Conservation (phyloP, 2,113 vertebrate genomes). For the Lophochroa leadbeateri region DNA sequence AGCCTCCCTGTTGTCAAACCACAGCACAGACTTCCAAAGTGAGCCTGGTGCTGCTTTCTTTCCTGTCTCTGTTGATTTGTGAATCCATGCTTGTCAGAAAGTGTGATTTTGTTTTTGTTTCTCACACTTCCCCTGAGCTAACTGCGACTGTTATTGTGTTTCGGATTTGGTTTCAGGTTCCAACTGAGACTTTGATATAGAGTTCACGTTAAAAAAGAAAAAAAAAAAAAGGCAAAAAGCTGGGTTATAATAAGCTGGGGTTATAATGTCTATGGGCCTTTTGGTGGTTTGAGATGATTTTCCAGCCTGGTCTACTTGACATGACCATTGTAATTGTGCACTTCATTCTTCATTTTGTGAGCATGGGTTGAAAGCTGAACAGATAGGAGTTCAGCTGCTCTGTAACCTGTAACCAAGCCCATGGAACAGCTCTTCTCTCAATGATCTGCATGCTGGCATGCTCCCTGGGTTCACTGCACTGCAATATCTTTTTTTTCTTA, state of each 20-base stretch:
- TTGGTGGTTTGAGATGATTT: not conserved
- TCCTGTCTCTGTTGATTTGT: not conserved
- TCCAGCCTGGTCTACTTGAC: not conserved
- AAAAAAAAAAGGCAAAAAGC: accelerated
- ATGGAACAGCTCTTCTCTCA: not conserved
- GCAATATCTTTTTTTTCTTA: not conserved
- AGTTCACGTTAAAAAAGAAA: not conserved
- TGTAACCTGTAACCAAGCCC: not conserved
- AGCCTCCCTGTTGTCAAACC: not conserved
- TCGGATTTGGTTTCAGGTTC: constrained; percentile 1
- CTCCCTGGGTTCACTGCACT: not conserved
- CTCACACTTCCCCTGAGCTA: not conserved
- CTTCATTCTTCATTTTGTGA: not conserved
- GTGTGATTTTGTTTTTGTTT: constrained; percentile 1
- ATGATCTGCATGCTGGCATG: not conserved
- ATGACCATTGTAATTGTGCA: not conserved
- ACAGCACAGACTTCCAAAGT: not conserved
- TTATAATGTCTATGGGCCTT: not conserved
- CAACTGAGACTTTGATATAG: not conserved
- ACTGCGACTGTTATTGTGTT: not conserved
- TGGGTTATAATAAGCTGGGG: not conserved
- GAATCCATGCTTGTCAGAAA: not conserved
- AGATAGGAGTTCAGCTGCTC: not conserved
- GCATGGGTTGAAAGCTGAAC: not conserved
- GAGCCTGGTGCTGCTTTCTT: not conserved